A percentile compares a stretch with the other conserved stretches of the same genome.
phyloP scores from a whole-genome alignment of 2,797 vertebrate species.

The Sus cebifrons region DNA sequence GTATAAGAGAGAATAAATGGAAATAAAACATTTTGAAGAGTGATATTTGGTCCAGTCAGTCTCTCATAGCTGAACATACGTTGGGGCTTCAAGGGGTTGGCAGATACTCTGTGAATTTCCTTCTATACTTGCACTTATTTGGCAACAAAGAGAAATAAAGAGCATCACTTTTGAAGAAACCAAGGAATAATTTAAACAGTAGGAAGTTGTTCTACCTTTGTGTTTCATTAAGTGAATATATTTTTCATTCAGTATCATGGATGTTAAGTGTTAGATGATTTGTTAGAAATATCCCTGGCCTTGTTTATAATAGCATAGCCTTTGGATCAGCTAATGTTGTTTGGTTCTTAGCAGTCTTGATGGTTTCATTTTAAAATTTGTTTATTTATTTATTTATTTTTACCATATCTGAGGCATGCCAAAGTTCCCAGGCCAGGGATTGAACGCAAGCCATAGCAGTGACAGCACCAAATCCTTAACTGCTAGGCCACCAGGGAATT shows the following conservation, averaged over 20 bases:
- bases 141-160: background rate
- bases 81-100: background rate
- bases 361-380: background rate
- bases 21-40: background rate
- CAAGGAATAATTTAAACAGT: background rate
- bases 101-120: conserved; percentile 6
- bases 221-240: background rate
- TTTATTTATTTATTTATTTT: too few species aligned
- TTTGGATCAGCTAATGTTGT: background rate
- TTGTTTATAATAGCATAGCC: conserved; percentile 36
- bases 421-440: too few species aligned
- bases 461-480: too few species aligned
- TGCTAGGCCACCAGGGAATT: too few species aligned
- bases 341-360: background rate
- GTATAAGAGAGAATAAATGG: background rate
- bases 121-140: background rate
- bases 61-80: background rate
- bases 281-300: background rate
- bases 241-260: background rate
- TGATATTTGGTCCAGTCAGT: background rate
- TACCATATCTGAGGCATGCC: too few species aligned
- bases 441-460: too few species aligned
- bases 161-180: background rate
- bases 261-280: background rate
- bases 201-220: background rate